phyloP scores from a whole-genome alignment of 2,888 invertebrate genomes.

The Epistrophe eligans region DNA sequence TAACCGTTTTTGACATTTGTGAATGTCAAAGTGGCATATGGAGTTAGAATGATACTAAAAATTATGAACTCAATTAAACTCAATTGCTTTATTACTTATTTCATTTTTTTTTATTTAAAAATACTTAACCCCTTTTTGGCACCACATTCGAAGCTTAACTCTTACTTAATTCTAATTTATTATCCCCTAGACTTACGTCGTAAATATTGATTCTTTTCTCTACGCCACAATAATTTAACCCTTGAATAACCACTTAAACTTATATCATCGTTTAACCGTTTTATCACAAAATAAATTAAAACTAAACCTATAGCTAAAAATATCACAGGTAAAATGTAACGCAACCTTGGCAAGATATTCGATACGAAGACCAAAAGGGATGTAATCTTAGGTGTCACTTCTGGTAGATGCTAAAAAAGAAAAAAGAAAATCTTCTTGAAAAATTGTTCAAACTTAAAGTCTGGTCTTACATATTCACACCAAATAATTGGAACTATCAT shows the following conservation, averaged over 20 bases:
- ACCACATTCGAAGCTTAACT: slow-evolving; percentile 15
- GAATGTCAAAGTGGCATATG: no score
- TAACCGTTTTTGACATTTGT: no score
- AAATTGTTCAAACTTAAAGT: neutral
- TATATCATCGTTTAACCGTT: slow-evolving; percentile 45
- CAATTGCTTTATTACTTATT: neutral
- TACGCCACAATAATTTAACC: slow-evolving; percentile 50
- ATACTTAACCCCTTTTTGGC: slow-evolving; percentile 27
- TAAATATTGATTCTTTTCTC: slow-evolving; percentile 38
- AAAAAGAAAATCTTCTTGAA: neutral
- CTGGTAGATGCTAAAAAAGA: slow-evolving; percentile 86
- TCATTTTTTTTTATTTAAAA: neutral
- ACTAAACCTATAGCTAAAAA: slow-evolving; percentile 61
- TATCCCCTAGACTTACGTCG: neutral
- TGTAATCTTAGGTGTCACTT: slow-evolving; percentile 85
- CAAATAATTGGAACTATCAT: slow-evolving; percentile 87
- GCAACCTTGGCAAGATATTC: slow-evolving; percentile 85
- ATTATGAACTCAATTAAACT: no score
- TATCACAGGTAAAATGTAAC: slow-evolving; percentile 78
- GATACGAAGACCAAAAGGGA: slow-evolving; percentile 85
- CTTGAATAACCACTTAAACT: slow-evolving; percentile 65
- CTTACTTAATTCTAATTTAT: neutral
- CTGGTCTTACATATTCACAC: slow-evolving; percentile 88
- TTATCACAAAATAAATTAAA: slow-evolving; percentile 44
- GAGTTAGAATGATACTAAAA: no score